Base-by-base conservation (phyloP, 2,113 vertebrate species). In the Clarias gariepinus region DNA sequence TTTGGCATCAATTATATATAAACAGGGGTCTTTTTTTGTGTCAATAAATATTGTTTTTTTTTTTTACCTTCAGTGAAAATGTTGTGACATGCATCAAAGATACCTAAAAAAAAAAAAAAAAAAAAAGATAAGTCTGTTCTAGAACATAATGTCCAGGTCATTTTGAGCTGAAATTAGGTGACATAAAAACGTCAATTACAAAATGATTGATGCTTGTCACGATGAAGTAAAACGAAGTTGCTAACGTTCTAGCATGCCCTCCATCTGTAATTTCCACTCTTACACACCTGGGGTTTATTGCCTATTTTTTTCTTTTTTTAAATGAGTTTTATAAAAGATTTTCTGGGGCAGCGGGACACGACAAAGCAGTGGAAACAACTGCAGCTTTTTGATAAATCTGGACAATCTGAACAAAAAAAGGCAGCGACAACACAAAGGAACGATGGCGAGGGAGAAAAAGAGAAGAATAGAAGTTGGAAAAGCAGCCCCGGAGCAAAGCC, bases 401-500 rank as follows among this genome's bases (percentile, higher is more conserved):
- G 71, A 74, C 12, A 23, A 47, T 12, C 41, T 16, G 73, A 23
- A 76, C 73, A 2, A 0, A 25, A 25, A 76, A 58, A 28, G 52
- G 15, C 25, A 7, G 0, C 3, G 52, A 77, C 12, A 53, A 55
- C 11, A 53, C 21, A 57, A 79, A 4, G 8, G n/a, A 79, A 79
- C 8, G 10, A 71, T 8, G 28, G 28, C 47, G 73, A 89, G 19
- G 77, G 68, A 63, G 36, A 77, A 11, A 82, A 69, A 60, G 57
- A 41, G 61, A 61, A 33, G 57, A 85, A 90, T 64, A 88, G 82
- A 81, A 88, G 10, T 68, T 86, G 33, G 63, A 81, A 63, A 66
- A 74, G 47, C 18, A 53, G 68, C 90, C 87, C 88, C 21, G 5
- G 61, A 90, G 87, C 88, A 83, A 87, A 73, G 73, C 57, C 55